Conservation (phyloP, 1,140 invertebrate species). For the Brachionus plicatilis region DNA sequence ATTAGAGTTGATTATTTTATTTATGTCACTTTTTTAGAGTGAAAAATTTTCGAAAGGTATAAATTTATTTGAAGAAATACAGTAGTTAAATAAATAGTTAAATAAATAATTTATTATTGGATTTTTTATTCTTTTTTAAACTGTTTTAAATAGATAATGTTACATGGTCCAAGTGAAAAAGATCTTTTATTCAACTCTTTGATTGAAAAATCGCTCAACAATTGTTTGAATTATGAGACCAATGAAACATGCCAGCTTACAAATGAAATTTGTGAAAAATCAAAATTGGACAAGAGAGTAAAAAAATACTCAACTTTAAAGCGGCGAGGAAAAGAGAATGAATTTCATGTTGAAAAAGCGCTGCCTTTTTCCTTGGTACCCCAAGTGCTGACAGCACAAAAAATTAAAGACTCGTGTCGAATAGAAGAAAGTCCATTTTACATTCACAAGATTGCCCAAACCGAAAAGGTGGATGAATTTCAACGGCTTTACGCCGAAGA, state of each 20-base stretch:
- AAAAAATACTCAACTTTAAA: background rate
- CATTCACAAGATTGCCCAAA: slow-evolving; percentile 62
- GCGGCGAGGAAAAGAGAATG: background rate
- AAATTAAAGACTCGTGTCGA: slow-evolving; percentile 9
- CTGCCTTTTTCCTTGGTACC: background rate
- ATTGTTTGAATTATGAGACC: background rate
- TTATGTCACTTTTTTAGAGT: no score
- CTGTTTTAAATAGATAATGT: background rate
- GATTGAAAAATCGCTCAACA: background rate
- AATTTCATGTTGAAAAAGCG: background rate
- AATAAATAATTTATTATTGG: no score
- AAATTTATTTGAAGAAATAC: no score
- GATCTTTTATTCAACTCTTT: background rate
- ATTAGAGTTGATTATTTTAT: no score
- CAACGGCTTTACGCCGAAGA: slow-evolving; percentile 66
- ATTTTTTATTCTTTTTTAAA: background rate
- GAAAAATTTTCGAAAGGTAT: no score
- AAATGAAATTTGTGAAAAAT: background rate
- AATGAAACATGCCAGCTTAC: background rate
- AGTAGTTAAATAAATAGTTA: no score
- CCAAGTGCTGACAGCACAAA: background rate
- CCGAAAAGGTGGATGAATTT: slow-evolving; percentile 73
- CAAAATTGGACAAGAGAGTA: background rate
- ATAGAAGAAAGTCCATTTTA: slow-evolving; percentile 39
- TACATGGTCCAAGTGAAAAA: background rate